Conservation (phyloP, 2,888 invertebrate genomes). For the Podabrus alpinus region DNA sequence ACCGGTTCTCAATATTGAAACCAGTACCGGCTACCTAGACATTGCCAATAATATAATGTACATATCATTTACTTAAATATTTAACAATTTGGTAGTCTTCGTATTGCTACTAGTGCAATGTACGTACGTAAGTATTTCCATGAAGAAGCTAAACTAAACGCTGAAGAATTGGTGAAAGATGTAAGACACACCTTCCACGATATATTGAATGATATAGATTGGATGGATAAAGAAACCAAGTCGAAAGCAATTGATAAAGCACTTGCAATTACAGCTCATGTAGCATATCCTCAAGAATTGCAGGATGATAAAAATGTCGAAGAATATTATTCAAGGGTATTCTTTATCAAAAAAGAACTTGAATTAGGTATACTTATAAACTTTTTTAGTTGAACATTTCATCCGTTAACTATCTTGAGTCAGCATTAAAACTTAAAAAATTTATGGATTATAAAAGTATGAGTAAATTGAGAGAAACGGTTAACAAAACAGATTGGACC, state of each 20-base stretch:
- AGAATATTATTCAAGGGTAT: constrained; percentile 70
- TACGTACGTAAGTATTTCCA: constrained; percentile 83
- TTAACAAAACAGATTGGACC: constrained; percentile 61
- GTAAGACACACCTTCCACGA: constrained; percentile 82
- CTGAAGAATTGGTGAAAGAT: constrained; percentile 84
- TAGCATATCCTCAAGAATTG: constrained; percentile 64
- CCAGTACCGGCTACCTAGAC: no score
- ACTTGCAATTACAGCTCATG: constrained; percentile 64
- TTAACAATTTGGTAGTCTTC: constrained; percentile 57
- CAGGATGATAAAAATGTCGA: constrained; percentile 55
- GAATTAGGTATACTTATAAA: constrained; percentile 30
- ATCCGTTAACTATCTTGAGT: constrained; percentile 27
- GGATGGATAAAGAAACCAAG: constrained; percentile 80
- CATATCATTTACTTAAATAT: background rate
- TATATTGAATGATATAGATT: constrained; percentile 78
- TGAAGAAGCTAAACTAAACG: constrained; percentile 80
- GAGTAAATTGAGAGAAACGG: constrained; percentile 59
- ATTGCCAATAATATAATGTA: no score
- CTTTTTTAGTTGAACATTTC: constrained; percentile 52
- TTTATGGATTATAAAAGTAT: constrained; percentile 59
- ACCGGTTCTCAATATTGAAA: no score
- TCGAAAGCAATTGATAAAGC: constrained; percentile 8
- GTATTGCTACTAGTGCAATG: constrained; percentile 73
- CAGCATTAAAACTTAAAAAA: background rate
- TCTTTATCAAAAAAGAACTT: constrained; percentile 29